Conservation (phyloP, 2,113 vertebrate species). For the Tragelaphus imberbis region DNA sequence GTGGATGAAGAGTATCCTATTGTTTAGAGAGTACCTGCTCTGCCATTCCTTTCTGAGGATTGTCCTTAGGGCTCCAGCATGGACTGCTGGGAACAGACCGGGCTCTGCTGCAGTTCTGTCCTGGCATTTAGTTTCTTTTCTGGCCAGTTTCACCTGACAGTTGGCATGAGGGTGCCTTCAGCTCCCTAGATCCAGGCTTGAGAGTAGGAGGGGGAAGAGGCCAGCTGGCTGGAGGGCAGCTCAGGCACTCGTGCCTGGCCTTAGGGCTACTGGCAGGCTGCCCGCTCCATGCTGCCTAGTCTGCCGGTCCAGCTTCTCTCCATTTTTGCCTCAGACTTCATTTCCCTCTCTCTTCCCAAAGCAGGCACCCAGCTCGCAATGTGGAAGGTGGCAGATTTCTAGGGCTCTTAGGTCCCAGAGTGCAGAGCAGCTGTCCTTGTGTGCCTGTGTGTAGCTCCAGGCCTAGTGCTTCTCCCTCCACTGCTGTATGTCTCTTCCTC, state of each 20-base stretch:
- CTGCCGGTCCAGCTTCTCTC: neutral
- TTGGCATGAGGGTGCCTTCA: neutral
- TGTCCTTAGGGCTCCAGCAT: neutral
- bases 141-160: neutral
- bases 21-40: neutral
- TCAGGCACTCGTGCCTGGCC: rapidly evolving
- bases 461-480: neutral
- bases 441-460: rapidly evolving
- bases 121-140: neutral
- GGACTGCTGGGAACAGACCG: rapidly evolving
- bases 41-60: rapidly evolving
- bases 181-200: neutral
- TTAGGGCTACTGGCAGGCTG: neutral
- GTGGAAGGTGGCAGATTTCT: neutral
- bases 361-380: neutral
- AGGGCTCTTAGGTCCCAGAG: neutral
- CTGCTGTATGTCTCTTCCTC: neutral
- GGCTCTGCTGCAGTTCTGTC: no score
- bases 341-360: neutral
- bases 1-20: rapidly evolving
- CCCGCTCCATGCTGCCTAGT: neutral
- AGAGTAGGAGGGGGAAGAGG: neutral
- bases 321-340: neutral
- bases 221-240: rapidly evolving
- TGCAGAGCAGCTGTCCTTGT: neutral